These are phyloP conservation scores for Drosophila borealis DNA, from an alignment of 2,888 invertebrate genomes.

Conservation along the genomic window DNA sequence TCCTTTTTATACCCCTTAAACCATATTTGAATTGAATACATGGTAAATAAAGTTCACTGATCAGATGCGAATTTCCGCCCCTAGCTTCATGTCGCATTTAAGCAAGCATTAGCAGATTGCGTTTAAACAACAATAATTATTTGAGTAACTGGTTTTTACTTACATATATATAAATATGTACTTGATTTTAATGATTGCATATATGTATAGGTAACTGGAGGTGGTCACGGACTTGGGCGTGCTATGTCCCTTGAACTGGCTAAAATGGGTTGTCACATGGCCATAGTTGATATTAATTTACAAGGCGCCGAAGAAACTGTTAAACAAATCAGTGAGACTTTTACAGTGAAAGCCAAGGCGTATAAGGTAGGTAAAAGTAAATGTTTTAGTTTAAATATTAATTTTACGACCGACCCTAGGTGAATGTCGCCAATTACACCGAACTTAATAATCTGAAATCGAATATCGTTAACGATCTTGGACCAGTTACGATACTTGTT, in stretches of 20 bases:
- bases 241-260: conserved; percentile 82
- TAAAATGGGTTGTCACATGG: conserved; percentile 80
- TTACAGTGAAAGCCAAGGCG: conserved; percentile 68
- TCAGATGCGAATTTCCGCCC: not conserved
- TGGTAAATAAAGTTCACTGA: not conserved
- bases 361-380: conserved; percentile 62
- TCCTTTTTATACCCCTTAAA: too few species aligned
- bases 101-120: not conserved
- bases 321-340: conserved; percentile 49
- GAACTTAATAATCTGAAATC: conserved; percentile 63
- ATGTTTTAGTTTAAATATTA: not conserved
- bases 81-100: not conserved
- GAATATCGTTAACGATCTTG: conserved; percentile 75
- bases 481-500: conserved; percentile 83
- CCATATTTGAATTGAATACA: too few species aligned
- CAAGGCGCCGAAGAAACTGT: conserved; percentile 71
- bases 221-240: conserved; percentile 84
- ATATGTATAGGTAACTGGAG: conserved; percentile 83
- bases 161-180: not conserved
- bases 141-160: not conserved
- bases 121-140: not conserved
- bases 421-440: conserved; percentile 70
- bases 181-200: not conserved
- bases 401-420: conserved; percentile 42
- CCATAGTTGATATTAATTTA: conserved; percentile 77